Evolutionary conservation across 1,140 invertebrate species (phyloP).

Genomic region (Drosophila baimaii): DNA sequence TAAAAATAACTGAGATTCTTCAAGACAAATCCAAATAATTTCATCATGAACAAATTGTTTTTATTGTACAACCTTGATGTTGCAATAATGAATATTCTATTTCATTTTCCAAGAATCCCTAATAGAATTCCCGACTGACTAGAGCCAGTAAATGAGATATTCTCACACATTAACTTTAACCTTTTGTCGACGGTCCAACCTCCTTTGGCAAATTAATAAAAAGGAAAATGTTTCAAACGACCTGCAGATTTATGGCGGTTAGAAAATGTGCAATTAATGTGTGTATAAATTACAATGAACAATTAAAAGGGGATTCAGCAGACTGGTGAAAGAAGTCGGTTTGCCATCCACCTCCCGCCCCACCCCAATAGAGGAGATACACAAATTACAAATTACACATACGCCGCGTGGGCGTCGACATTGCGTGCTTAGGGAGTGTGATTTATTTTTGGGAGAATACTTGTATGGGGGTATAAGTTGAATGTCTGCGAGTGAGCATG

Average conservation of each 20-base stretch:
- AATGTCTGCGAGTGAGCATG: constrained; percentile 3
- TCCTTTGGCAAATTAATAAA: constrained; percentile 45
- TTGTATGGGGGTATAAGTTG: constrained; percentile 15
- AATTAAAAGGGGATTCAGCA: constrained; percentile 34
- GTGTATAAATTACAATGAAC: constrained; percentile 57
- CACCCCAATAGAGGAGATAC: constrained; percentile 6
- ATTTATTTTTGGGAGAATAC: constrained; percentile 62
- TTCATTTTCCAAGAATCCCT: constrained; percentile 22
- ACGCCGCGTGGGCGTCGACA: constrained; percentile 61
- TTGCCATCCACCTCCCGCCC: no score
- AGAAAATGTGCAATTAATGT: constrained; percentile 64
- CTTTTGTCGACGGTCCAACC: constrained; percentile 34
- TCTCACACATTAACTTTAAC: constrained; percentile 41
- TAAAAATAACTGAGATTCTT: neutral
- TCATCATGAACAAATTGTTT: neutral
- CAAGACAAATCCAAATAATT: neutral
- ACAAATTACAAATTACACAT: constrained; percentile 48
- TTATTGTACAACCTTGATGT: neutral
- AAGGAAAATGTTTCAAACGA: constrained; percentile 47
- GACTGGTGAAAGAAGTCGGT: constrained; percentile 16
- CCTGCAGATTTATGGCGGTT: constrained; percentile 60
- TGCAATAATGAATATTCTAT: constrained; percentile 29
- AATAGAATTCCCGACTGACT: constrained; percentile 27
- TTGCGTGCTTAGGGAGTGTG: constrained; percentile 65
- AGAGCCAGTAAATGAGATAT: constrained; percentile 5